Conservation (phyloP, 2,888 invertebrate genomes). For the Tanypteryx hageni region DNA sequence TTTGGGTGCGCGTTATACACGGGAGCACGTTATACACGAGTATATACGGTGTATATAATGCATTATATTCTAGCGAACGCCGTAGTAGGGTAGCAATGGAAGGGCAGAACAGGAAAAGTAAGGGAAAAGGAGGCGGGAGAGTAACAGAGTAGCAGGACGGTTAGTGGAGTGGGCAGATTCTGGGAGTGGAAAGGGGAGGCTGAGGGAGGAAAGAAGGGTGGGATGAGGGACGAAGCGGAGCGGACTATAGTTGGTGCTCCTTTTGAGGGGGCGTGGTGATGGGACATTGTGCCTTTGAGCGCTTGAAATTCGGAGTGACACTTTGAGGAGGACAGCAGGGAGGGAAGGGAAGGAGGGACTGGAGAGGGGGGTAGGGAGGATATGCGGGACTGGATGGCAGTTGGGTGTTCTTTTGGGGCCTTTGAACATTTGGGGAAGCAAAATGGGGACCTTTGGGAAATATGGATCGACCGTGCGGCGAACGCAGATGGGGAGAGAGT, state of each 20-base stretch:
- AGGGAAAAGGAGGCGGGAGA: too few relatives aligned
- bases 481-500: neutral
- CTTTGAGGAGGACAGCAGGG: slow-evolving; percentile 4
- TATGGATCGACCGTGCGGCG: neutral
- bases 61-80: too few relatives aligned
- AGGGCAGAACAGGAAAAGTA: too few relatives aligned
- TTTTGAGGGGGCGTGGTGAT: slow-evolving; percentile 49
- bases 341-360: neutral
- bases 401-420: slow-evolving; percentile 22
- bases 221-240: neutral
- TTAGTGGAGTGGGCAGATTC: too few relatives aligned
- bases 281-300: slow-evolving; percentile 60
- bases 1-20: too few relatives aligned
- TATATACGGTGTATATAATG: too few relatives aligned
- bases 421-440: slow-evolving; percentile 20
- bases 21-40: too few relatives aligned
- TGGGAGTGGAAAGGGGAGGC: neutral
- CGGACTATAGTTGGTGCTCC: neutral
- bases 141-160: too few relatives aligned
- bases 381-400: neutral
- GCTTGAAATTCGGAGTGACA: slow-evolving; percentile 61
- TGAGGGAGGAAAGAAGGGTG: neutral
- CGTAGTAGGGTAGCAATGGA: too few relatives aligned
- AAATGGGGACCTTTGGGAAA: slow-evolving; percentile 52
- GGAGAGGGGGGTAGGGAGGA: neutral